These are phyloP conservation scores for Danio albolineatus DNA, from an alignment of 2,797 vertebrate species.

Conservation along the genomic window DNA sequence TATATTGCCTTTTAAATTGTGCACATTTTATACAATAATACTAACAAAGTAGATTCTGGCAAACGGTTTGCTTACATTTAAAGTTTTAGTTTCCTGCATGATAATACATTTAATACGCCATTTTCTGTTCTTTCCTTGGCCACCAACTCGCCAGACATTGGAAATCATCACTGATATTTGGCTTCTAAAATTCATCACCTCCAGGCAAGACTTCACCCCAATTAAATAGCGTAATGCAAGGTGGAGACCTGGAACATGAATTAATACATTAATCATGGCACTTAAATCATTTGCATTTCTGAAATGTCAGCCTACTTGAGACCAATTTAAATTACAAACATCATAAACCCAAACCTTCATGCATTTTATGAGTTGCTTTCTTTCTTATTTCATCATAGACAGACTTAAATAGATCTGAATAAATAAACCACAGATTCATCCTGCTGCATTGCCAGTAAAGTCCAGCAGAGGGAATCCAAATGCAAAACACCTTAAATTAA, in stretches of 20 bases:
- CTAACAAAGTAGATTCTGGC: not conserved
- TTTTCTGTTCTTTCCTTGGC: constrained; percentile 14
- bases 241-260: constrained; percentile 51
- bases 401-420: constrained; percentile 1
- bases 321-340: constrained; percentile 64
- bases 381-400: constrained; percentile 46
- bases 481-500: not conserved
- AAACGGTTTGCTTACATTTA: not conserved
- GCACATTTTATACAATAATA: not conserved
- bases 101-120: not conserved
- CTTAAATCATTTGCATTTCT: constrained; percentile 56
- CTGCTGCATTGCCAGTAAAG: constrained; percentile 51
- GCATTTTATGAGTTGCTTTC: constrained; percentile 60
- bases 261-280: constrained; percentile 60
- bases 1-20: too few relatives aligned
- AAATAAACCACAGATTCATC: constrained; percentile 7
- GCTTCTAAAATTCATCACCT: constrained; percentile 57
- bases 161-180: constrained; percentile 50
- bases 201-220: constrained; percentile 62
- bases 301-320: constrained; percentile 50
- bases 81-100: not conserved
- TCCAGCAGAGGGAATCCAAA: constrained; percentile 69
- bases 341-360: constrained; percentile 39
- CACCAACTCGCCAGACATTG: constrained; percentile 34
- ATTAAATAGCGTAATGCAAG: constrained; percentile 59